Base-by-base conservation (phyloP, 2,888 invertebrate species). In the Sinodicranocentrus sp. region DNA sequence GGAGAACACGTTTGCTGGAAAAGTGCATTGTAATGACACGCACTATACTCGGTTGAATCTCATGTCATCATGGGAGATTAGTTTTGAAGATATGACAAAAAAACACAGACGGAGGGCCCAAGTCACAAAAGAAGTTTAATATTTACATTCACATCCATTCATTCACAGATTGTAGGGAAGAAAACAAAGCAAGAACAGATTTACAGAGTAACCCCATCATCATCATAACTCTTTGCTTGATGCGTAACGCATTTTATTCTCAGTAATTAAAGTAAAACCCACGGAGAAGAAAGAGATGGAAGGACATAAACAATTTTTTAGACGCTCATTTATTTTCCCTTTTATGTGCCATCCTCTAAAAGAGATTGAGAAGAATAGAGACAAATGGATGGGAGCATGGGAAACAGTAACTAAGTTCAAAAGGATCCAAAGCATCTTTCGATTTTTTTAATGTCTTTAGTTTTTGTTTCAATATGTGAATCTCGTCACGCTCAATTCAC, bases 1-100 rank as follows among this genome's bases (percentile, higher is more conserved):
- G 3, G 5, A n/a, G 48, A 17, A 3, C 48, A 17, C 15, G 5
- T 48, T 57, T 57, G 23, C 2, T 19, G 57, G 15, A 63, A 63
- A 28, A 63, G 63, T 63, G 63, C 63, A 28, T 10, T 3, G 63
- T 63, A 63, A 63, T 63, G 63, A 63, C 63, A 63, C 63, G 63
- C 57, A 63, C 17, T 33, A n/a, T 48, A n/a, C 48, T 48, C 33
- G 10, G 28, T 63, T 63, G 23, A 2, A 48, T 33, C 48, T 15
- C 48, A 48, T 10, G n/a, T 48, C 48, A 39, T 48, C 48, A 15
- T 48, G 48, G 48, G 48, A 48, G 48, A 48, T 48, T 48, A 48
- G 13, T 48, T 48, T n/a, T n/a, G n/a, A n/a, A 48, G 48, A 48
- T 48, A 48, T 48, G 48, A 48, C 48, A 48, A 48, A 48, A 48